Base-by-base conservation (phyloP, 37 sponge, comb jelly and placozoan species). In the Theonella swinhoei region DNA sequence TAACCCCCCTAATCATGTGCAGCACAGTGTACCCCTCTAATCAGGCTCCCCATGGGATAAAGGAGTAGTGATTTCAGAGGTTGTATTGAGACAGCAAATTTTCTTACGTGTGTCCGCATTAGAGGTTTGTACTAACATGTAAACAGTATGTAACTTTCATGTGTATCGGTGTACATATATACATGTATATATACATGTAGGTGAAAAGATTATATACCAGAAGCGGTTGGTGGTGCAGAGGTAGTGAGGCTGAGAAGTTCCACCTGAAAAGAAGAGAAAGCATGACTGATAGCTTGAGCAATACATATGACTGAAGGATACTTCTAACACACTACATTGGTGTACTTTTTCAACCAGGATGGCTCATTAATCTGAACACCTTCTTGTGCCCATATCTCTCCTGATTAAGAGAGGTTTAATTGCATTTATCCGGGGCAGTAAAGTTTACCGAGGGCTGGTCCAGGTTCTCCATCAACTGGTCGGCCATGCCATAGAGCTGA, bases 401-500 rank as follows among this genome's bases (percentile, higher is more conserved):
- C 68, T 32, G 32, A 17, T 36, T 31, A 28, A 71, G 36, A 36
- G 72, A 36, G 72, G 28, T 67, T 67, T 67, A 32, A 67, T 32
- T 7, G 68, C 33, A 9, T 30, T 30, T 20, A 67, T 11, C 68
- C 68, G 30, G 35, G 24, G 35, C 0, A 20, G 2, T 36, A 2
- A 71, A 7, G 61, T 76, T 84, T 31, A 89, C 85, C 26, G 80
- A 38, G 24, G 86, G 86, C 31, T 70, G 39, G 69, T 72, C 68
- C 28, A 88, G 68, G 73, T 94, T 76, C n/a, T 87, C 88, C 24
- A 79, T 68, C n/a, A 90, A 58, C 39, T 75, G 36, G 74, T 78
- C 72, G 31, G 94, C 88, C 1, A 94, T 33, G 35, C 69, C 34
- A 64, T 85, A 83, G 47, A 94, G 85, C 36, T 87, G 82, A 43